Evolutionary conservation across 2,888 invertebrate genomes (phyloP), one percentile per base, ranked within the genome.

Genomic region (Copidosoma aretas): DNA sequence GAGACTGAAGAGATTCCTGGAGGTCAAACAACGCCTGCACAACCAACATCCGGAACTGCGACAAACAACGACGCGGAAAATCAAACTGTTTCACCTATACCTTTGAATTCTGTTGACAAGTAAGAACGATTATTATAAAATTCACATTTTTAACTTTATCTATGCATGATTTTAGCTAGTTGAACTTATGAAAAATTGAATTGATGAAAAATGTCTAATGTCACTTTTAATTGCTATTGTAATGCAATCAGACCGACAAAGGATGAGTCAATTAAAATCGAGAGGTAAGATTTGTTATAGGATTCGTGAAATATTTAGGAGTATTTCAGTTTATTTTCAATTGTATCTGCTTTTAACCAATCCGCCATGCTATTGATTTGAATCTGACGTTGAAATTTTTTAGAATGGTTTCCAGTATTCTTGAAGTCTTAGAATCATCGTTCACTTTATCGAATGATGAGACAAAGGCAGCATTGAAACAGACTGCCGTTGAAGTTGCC

Each of bases 1-100:
- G 97, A 98, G 79, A 90, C 89, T 12, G 97, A 97, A 78, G 97
- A 97, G 72, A 83, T 86, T 41, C 75, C 84, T n/a, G 80, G 81
- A 15, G 80, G 82, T 14, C 81, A 82, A 62, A 76, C 83, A 15
- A 78, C 79, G 3, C 77, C 83, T 17, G 82, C 82, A 14, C 79
- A 80, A 22, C 76, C 83, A 0, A 77, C 81, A 2, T 75, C 79
- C 3, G 78, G 81, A 17, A 74, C 76, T 19, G 70, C 80, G 1
- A 76, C 81, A 12, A 82, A 81, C 51, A 82, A 78, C 61, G 85
- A 86, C 53, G 76, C 81, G 51, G 86, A 86, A 67, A 84, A 79
- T 72, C 79, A 81, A 52, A 73, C 81, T 19, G 77, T 80, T 17
- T 81, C 81, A 25, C 82, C 82, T 22, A 81, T 85, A 43, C 88